Base-by-base conservation (phyloP, 2,113 vertebrate species). In the Ceyx margarethae region DNA sequence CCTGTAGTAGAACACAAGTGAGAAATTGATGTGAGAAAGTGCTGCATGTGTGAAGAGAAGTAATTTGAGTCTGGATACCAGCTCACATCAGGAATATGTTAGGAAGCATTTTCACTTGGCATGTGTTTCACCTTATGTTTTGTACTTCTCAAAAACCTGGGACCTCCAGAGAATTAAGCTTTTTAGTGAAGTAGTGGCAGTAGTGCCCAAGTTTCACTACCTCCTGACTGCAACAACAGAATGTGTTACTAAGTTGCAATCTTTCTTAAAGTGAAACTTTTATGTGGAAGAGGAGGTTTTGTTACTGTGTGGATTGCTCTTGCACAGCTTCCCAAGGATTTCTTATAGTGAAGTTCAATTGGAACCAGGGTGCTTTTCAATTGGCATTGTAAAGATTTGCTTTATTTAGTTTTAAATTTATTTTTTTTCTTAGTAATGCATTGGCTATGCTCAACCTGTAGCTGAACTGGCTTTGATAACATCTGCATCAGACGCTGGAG, bases 1-100 rank as follows among this genome's bases (percentile, higher is more conserved):
- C 81, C 37, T 87, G 65, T 91, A 91, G 87, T 92, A 79, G 84
- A 95, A 82, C 48, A 40, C 56, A 82, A 94, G 91, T 87, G 94
- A 93, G 91, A 95, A 82, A 37, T 10, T 67, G 92, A 95, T 93
- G 91, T 85, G 95, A 92, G 91, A 95, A 91, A 85, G 79, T 82
- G 87, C 87, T 92, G 81, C 81, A 56, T 89, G 79, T 96, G 92
- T 87, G 94, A 94, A 95, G 72, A 72, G 75, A 92, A 87, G 89
- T 80, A 85, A 87, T 95, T 25, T 60, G 87, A 95, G 84, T 94
- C 94, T 96, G 86, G 89, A 84, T 89, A 96, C 71, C 74, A 89
- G 6, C 78, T 93, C 89, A 91, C 94, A 94, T 95, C 94, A 92
- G 84, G 92, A 92, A 82, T 71, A 89, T 80, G 75, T 78, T 85